Conservation (phyloP, 1,140 invertebrate species). For the Notospermus geniculatus region DNA sequence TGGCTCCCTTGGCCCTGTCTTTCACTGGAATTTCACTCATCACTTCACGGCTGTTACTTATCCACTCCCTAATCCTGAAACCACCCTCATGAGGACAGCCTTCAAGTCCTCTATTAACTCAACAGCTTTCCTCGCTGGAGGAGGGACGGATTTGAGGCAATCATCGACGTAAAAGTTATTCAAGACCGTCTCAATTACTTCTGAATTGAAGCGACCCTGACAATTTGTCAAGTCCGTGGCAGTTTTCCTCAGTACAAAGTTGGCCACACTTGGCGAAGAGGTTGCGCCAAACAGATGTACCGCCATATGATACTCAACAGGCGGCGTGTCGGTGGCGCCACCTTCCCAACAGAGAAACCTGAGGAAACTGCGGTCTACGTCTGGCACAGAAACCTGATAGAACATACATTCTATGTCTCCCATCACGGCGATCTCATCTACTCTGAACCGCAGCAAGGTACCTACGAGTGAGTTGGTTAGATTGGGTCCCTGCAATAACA, state of each 20-base stretch:
- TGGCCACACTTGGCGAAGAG: slow-evolving; percentile 24
- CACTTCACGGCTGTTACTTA: slow-evolving; percentile 13
- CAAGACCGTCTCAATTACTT: slow-evolving; percentile 7
- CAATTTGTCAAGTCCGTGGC: slow-evolving; percentile 10
- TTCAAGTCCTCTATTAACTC: slow-evolving; percentile 6
- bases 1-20: slow-evolving; percentile 8
- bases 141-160: slow-evolving; percentile 13
- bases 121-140: slow-evolving; percentile 11
- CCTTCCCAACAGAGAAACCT: slow-evolving; percentile 23
- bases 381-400: slow-evolving; percentile 20
- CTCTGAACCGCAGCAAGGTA: slow-evolving; percentile 29
- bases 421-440: slow-evolving; percentile 25
- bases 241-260: slow-evolving; percentile 20
- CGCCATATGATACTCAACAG: slow-evolving; percentile 21
- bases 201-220: too few relatives aligned
- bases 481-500: slow-evolving; percentile 38
- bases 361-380: slow-evolving; percentile 16
- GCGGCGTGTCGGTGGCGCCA: slow-evolving; percentile 13
- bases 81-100: slow-evolving; percentile 8
- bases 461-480: too few relatives aligned
- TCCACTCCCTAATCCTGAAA: slow-evolving; percentile 17
- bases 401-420: slow-evolving; percentile 29
- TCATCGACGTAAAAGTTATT: slow-evolving; percentile 28
- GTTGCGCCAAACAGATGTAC: slow-evolving; percentile 26
- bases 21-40: slow-evolving; percentile 11